Evolutionary conservation across 2,888 invertebrate species (phyloP), one percentile per base, ranked within the genome.

Genomic region (Drosophila pegasa): DNA sequence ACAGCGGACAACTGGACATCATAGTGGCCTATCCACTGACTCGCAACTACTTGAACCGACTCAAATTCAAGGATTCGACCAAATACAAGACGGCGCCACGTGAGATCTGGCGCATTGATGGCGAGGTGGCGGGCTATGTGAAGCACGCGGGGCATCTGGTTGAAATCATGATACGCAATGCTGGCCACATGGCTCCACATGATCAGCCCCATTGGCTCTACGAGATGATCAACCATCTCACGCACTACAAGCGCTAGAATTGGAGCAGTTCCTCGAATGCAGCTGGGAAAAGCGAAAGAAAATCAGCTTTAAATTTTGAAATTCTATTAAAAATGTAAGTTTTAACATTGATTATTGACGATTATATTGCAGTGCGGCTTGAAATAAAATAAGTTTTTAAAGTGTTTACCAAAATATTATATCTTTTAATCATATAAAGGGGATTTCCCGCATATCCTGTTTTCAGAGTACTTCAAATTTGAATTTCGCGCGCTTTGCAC

Each of bases 1-100:
- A 98, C 91, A 98, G 95, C 89, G 98, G 98, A 0, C 98, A 98
- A 89, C 91, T 98, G 73, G 98, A 98, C 91, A 96, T 98, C 14
- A 97, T 98, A 72, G 96, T 98, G 0, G 97, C 97, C 0, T 97
- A 97, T 92, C 97, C 97, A 0, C 90, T 97, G 52, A 98, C 98
- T 0, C 94, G 96, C 20, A 96, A 96, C 89, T 97, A 96, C 91
- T 92, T 98, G 31, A 93, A 94, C 73, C 93, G 94, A 55, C 93
- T 97, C 1, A 93, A 95, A 45, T 97, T 97, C 93, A 93, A 93
- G 22, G 95, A 94, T 1, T 93, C 95, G 0, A 93, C 93, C 3
- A 93, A 94, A 2, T 97, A 96, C 91, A 94, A 94, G 83, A 93
- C 92, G 1, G 95, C 96, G 0, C 92, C 93, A 45, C 93, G 96